phyloP scores from a whole-genome alignment of 2,797 vertebrate genomes.

The Meriones psammophilus region DNA sequence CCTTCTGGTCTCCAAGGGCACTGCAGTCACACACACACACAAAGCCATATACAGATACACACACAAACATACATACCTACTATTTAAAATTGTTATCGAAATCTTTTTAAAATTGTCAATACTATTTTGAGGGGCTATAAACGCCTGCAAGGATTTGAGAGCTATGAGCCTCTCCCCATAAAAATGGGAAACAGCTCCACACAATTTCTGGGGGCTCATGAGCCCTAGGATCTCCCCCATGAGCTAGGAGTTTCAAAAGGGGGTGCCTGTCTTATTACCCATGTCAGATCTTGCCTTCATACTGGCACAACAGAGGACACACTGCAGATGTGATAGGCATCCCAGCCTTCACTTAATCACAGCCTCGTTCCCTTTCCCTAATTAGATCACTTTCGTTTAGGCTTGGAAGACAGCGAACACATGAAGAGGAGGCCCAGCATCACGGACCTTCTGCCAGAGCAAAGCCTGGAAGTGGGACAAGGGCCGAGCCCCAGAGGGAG shows the following conservation, averaged over 20 bases:
- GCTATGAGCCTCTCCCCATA: constrained; percentile 23
- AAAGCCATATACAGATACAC: neutral
- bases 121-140: neutral
- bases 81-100: neutral
- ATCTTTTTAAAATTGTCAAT: constrained; percentile 19
- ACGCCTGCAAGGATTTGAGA: neutral
- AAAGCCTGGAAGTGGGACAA: neutral
- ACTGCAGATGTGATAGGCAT: constrained; percentile 33
- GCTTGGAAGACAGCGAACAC: constrained; percentile 57
- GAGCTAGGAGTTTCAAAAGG: neutral
- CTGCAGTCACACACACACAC: neutral
- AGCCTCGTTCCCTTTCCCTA: neutral
- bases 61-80: neutral
- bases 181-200: constrained; percentile 24
- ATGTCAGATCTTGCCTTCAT: neutral
- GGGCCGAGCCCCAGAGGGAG: constrained; percentile 29
- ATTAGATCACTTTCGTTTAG: constrained; percentile 33
- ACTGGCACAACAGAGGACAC: constrained; percentile 55
- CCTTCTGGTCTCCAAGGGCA: neutral
- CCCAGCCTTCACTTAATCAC: constrained; percentile 33
- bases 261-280: neutral
- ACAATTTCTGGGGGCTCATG: neutral
- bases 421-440: constrained; percentile 9
- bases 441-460: constrained; percentile 1
- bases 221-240: neutral